phyloP scores from a whole-genome alignment of 2,113 vertebrate genomes.

The Ptilonorhynchus violaceus region DNA sequence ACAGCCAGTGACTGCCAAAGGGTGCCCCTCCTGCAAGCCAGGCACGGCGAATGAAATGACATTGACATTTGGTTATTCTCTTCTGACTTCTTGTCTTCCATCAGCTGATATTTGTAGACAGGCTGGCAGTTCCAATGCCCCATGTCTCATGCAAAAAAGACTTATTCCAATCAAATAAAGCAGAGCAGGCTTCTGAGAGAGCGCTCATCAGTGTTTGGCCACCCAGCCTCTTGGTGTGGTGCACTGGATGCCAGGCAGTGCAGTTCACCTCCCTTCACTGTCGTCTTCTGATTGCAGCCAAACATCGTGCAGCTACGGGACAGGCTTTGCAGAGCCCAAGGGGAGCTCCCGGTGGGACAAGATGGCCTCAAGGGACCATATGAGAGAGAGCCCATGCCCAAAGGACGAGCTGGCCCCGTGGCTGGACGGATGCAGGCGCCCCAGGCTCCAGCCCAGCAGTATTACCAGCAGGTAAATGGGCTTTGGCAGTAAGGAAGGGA shows the following conservation, averaged over 20 bases:
- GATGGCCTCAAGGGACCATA: background rate
- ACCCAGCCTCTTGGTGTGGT: background rate
- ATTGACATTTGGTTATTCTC: background rate
- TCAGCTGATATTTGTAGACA: background rate
- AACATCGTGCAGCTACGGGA: conserved; percentile 84
- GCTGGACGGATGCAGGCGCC: conserved; percentile 62
- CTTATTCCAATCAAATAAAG: background rate
- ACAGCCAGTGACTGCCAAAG: background rate
- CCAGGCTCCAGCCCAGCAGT: conserved; percentile 70
- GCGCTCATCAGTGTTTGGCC: background rate
- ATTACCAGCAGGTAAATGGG: conserved; percentile 75
- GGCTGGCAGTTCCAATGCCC: background rate
- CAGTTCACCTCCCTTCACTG: background rate
- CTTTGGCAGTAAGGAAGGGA: background rate
- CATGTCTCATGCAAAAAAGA: background rate
- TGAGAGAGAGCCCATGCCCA: conserved; percentile 47
- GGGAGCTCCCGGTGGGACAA: conserved; percentile 67
- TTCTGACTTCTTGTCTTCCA: background rate
- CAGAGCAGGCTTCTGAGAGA: background rate
- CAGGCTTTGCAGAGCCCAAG: conserved; percentile 85
- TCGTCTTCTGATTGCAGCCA: conserved; percentile 64
- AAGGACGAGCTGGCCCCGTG: conserved; percentile 45
- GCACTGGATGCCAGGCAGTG: background rate
- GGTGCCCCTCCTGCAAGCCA: background rate
- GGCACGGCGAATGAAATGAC: background rate